phyloP scores from a whole-genome alignment of 2,113 vertebrate species.

The Nibea coibor region DNA sequence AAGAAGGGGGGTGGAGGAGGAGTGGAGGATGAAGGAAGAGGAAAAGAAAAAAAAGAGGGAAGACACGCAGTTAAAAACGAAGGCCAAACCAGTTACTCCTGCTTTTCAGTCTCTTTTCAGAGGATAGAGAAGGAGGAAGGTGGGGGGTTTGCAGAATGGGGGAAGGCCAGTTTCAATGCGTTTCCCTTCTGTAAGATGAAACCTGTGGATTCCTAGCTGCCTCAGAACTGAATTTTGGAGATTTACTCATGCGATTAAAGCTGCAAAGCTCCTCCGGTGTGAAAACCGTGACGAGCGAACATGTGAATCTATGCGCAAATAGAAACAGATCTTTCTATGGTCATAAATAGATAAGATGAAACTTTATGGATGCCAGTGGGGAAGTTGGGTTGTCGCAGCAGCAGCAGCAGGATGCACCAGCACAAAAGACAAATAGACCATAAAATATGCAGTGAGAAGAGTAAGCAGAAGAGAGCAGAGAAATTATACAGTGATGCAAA shows the following conservation, averaged over 20 bases:
- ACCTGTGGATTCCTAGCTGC: slow-evolving; percentile 52
- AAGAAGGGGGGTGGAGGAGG: slow-evolving; percentile 28
- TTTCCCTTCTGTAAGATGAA: slow-evolving; percentile 67
- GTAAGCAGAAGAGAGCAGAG: neutral
- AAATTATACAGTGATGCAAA: neutral
- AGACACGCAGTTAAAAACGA: slow-evolving; percentile 39
- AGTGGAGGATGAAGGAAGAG: slow-evolving; percentile 20
- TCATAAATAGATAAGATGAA: slow-evolving; percentile 48
- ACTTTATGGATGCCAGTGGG: slow-evolving; percentile 44
- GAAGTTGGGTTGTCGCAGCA: slow-evolving; percentile 40
- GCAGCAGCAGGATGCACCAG: slow-evolving; percentile 23
- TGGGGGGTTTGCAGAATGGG: slow-evolving; percentile 32
- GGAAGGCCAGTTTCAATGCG: slow-evolving; percentile 62
- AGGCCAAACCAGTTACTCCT: slow-evolving; percentile 78
- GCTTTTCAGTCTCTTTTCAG: slow-evolving; percentile 63
- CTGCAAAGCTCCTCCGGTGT: neutral
- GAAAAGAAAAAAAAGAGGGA: slow-evolving; percentile 26
- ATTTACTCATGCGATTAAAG: slow-evolving; percentile 55
- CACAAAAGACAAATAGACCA: slow-evolving; percentile 5
- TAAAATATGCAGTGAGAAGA: slow-evolving; percentile 45
- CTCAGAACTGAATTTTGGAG: slow-evolving; percentile 37
- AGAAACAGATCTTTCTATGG: slow-evolving; percentile 8
- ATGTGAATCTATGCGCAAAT: slow-evolving; percentile 13
- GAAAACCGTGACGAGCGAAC: slow-evolving; percentile 21
- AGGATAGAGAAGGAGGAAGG: slow-evolving; percentile 37